A percentile compares a stretch with the other conserved stretches of the same genome.
Evolutionary conservation across 64 coral and sea anemone genomes (phyloP).

Genomic region (Pocillopora damicornis): DNA sequence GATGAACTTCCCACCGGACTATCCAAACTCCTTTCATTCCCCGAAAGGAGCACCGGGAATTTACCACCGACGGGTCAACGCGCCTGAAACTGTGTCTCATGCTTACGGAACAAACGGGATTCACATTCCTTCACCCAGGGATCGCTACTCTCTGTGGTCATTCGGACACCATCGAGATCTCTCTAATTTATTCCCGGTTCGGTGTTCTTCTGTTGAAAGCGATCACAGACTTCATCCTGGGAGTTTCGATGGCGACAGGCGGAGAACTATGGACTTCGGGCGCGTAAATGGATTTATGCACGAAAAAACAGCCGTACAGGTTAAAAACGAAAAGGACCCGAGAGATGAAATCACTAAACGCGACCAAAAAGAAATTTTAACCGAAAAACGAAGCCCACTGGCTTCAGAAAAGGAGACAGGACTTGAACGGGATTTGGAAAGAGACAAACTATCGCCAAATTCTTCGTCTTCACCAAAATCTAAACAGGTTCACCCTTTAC

Average conservation of each 20-base stretch:
- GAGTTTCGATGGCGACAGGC: conserved; percentile 6
- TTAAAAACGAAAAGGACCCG: conserved; percentile 2
- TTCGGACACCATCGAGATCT: conserved; percentile 54
- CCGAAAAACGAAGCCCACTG: neutral
- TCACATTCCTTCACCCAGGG: conserved; percentile 17
- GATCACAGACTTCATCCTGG: conserved; percentile 30
- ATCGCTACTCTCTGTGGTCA: conserved; percentile 37
- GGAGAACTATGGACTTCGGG: conserved; percentile 11
- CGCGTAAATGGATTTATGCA: conserved; percentile 31
- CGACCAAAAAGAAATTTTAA: conserved; percentile 8
- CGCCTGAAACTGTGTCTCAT: conserved; percentile 17
- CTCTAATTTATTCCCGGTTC: conserved; percentile 53
- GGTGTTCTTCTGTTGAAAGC: conserved; percentile 46
- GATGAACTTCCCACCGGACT: conserved; percentile 22
- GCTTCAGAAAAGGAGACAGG: neutral
- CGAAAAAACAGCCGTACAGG: conserved; percentile 11
- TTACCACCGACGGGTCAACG: conserved; percentile 14
- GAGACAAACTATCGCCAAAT: conserved; percentile 17
- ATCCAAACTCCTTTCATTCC: conserved; percentile 14
- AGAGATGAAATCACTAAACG: conserved; percentile 15
- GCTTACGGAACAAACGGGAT: conserved; percentile 33
- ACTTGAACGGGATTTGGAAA: neutral
- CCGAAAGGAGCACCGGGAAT: conserved; percentile 17
- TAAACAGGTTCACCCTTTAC: neutral
- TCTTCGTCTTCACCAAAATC: conserved; percentile 24